Conservation (phyloP, 1,140 invertebrate species). For the Limonius californicus region DNA sequence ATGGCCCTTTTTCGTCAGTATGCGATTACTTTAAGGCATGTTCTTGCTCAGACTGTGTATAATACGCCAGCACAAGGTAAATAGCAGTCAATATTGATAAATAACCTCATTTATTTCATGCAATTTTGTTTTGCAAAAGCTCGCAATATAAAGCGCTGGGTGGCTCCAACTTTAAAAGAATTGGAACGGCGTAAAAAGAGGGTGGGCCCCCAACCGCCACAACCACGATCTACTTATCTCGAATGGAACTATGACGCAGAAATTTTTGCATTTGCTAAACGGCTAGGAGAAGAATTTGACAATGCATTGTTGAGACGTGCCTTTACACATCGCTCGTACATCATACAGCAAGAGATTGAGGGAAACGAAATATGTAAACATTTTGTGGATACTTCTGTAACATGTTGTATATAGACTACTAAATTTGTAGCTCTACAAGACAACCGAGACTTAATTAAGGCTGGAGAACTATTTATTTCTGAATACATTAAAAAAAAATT, state of each 20-base stretch:
- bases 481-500: constrained; percentile 54
- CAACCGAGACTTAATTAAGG: constrained; percentile 63
- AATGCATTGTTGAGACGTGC: constrained; percentile 65
- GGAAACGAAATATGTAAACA: constrained; percentile 52
- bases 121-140: not conserved
- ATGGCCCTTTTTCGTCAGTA: not conserved
- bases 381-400: too few relatives aligned
- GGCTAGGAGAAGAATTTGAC: constrained; percentile 82
- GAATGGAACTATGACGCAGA: constrained; percentile 90
- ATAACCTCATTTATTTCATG: not conserved
- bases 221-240: constrained; percentile 58
- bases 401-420: too few relatives aligned
- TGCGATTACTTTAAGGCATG: too few relatives aligned
- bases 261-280: constrained; percentile 79
- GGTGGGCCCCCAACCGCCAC: constrained; percentile 40
- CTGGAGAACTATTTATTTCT: constrained; percentile 61
- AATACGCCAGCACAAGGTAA: too few relatives aligned
- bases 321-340: constrained; percentile 76
- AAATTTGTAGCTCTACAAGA: constrained; percentile 51
- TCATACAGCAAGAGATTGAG: constrained; percentile 45
- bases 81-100: too few relatives aligned
- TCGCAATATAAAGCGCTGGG: constrained; percentile 50
- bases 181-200: constrained; percentile 48
- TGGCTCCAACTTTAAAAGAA: constrained; percentile 52
- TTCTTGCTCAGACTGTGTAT: too few relatives aligned